phyloP scores from a whole-genome alignment of 2,113 vertebrate species.

The Paramisgurnus dabryanus region DNA sequence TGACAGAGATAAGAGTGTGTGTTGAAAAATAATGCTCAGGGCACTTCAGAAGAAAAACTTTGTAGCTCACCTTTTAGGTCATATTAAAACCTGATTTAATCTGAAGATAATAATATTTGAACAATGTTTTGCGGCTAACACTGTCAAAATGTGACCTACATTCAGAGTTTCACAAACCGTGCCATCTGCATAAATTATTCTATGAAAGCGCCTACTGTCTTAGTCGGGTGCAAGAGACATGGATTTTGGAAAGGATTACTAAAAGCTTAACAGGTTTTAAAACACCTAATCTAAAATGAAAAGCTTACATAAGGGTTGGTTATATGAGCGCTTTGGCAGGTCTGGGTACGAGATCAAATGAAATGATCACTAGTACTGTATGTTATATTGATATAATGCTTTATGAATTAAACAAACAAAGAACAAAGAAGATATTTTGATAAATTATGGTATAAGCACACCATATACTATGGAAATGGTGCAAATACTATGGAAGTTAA shows the following conservation, averaged over 20 bases:
- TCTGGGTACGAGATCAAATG: not conserved
- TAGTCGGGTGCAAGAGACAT: slow-evolving; percentile 15
- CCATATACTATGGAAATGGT: too few species aligned
- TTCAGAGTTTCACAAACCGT: not conserved
- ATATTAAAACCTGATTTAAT: not conserved
- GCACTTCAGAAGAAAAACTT: not conserved
- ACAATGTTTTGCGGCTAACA: not conserved
- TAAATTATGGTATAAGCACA: too few species aligned
- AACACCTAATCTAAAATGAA: slow-evolving; percentile 22
- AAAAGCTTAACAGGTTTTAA: slow-evolving; percentile 39
- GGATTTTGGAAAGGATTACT: slow-evolving; percentile 47
- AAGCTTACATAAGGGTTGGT: not conserved
- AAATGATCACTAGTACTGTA: not conserved
- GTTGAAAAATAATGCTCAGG: not conserved
- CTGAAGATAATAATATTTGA: not conserved
- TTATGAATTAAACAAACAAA: too few species aligned
- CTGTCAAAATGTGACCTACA: slow-evolving; percentile 22
- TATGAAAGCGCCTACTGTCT: not conserved
- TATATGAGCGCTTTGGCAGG: not conserved
- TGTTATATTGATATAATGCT: not conserved
- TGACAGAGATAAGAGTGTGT: not conserved
- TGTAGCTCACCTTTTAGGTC: not conserved
- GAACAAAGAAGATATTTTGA: too few species aligned
- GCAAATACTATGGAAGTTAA: too few species aligned
- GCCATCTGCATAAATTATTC: slow-evolving; percentile 29